Evolutionary conservation across 1,140 invertebrate genomes (phyloP).

Genomic region (Dryas iulia): DNA sequence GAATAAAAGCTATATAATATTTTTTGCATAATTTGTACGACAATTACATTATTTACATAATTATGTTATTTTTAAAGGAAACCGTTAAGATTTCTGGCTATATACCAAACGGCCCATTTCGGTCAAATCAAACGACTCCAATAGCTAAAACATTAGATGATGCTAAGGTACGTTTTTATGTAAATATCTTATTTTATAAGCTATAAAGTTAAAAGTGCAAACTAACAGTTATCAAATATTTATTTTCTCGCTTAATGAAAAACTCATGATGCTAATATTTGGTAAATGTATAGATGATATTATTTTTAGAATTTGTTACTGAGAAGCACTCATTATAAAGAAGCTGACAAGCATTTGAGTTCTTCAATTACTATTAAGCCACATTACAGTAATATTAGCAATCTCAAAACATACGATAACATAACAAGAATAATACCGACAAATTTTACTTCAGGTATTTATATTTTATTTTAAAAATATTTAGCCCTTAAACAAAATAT

Average conservation of each 20-base stretch:
- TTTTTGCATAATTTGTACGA: not conserved
- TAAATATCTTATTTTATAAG: conserved; percentile 2
- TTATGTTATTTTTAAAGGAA: conserved; percentile 34
- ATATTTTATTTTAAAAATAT: not conserved
- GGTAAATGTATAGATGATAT: not conserved
- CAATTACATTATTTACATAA: not conserved
- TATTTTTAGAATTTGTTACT: not conserved
- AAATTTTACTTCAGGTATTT: conserved; percentile 40
- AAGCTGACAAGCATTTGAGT: conserved; percentile 22
- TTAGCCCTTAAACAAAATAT: too few relatives aligned
- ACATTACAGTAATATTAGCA: conserved; percentile 36
- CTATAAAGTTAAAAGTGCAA: not conserved
- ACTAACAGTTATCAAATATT: too few relatives aligned
- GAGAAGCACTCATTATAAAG: not conserved
- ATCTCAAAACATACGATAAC: conserved; percentile 13
- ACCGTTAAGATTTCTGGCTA: conserved; percentile 25
- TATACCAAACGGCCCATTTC: conserved; percentile 33
- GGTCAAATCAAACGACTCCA: conserved; percentile 42
- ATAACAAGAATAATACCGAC: conserved; percentile 31
- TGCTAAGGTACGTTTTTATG: conserved; percentile 59
- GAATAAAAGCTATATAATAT: too few relatives aligned
- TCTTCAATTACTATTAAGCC: conserved; percentile 47
- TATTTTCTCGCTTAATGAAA: too few relatives aligned
- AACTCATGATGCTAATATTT: too few relatives aligned
- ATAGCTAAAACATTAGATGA: conserved; percentile 58